A percentile compares a stretch with the other conserved stretches of the same genome.
Conservation (phyloP, 2,888 invertebrate genomes). For the Diarsia brunnea region DNA sequence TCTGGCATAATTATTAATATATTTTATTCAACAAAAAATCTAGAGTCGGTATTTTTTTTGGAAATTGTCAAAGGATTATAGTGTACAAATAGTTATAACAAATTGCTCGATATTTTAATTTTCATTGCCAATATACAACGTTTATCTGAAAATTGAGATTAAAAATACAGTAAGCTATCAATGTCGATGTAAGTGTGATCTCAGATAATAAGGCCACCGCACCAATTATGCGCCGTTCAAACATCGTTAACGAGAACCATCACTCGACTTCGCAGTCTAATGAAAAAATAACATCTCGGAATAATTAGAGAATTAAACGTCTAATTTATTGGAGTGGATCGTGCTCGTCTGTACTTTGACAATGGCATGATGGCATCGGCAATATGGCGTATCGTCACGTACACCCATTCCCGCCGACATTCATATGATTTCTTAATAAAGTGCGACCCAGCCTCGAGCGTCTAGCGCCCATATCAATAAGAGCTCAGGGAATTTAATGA, state of each 20-base stretch:
- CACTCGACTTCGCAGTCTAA: constrained; percentile 47
- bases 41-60: neutral
- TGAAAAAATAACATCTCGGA: constrained; percentile 63
- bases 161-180: constrained; percentile 25
- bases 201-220: constrained; percentile 32
- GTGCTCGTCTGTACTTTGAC: constrained; percentile 59
- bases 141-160: neutral
- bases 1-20: neutral
- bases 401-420: constrained; percentile 83
- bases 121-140: neutral
- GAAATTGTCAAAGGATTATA: neutral
- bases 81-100: too few species aligned
- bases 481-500: constrained; percentile 83
- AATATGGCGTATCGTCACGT: constrained; percentile 87
- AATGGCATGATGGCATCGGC: constrained; percentile 70
- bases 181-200: constrained; percentile 39
- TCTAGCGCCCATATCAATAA: constrained; percentile 88
- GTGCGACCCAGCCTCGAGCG: constrained; percentile 83
- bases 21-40: neutral
- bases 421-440: constrained; percentile 90
- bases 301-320: constrained; percentile 60
- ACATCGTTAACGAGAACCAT: constrained; percentile 48
- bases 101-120: neutral
- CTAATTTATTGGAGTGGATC: constrained; percentile 58
- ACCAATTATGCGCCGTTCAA: constrained; percentile 50